Base-by-base conservation (phyloP, 2,797 vertebrate species). In the Pangasius krempfi region DNA sequence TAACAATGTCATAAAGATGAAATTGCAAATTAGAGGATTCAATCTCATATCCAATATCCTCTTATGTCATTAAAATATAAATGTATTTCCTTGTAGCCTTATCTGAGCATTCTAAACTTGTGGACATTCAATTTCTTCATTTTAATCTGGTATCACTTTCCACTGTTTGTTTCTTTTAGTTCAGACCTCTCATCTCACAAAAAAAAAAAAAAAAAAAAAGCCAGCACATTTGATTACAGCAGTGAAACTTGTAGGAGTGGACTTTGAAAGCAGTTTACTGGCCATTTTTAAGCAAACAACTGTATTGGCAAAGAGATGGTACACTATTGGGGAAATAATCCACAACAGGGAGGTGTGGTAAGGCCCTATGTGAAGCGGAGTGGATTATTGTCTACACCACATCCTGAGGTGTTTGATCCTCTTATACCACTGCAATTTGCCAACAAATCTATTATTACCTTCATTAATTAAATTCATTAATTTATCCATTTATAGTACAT, bases 241-340 rank as follows among this genome's bases (percentile, higher is more conserved):
- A 78, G 13, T 52, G 75, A 52, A 78, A n/a, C 47, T 7, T 75
- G 47, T 44, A 44, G 13, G 40, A 44, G 20, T 79, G 76, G 76
- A 79, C 76, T 54, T 54, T 79, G n/a, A 54, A 79, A 54, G 47
- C 47, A 79, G 76, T 30, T 54, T 18, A 79, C n/a, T 54, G 47
- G 50, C 50, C 8, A 52, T 30, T 78, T 78, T 78, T 52, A 54
- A 54, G 50, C 73, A 76, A 76, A 76, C 27, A 76, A 52, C 27
- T 76, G 3, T 52, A n/a, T 52, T n/a, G 75, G 47, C 75, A 30
- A 78, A 78, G 75, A 76, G 44, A 76, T 5, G 25, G 10, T 47
- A 73, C 70, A 73, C 70, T 10, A 18, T 22, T 12, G 12, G 37
- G 72, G 44, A 27, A 47, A 47, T 75, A 75, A 27, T 12, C 50